Conservation (phyloP, 2,888 invertebrate genomes). For the Nycteola revayana region DNA sequence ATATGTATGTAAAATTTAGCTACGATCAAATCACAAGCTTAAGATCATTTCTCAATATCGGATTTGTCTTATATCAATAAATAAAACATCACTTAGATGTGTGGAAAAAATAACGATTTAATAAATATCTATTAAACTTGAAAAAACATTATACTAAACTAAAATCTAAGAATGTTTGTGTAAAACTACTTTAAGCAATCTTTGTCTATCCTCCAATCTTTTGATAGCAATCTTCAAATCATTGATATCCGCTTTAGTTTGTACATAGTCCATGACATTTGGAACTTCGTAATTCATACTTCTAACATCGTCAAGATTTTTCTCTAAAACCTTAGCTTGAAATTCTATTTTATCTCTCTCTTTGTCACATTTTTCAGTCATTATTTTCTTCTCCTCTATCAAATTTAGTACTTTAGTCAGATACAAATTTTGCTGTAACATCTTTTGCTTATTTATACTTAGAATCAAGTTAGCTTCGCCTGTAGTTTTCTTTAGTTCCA, state of each 20-base stretch:
- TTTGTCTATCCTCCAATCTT: not conserved
- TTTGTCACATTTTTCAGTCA: not conserved
- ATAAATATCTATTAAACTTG: too few relatives aligned
- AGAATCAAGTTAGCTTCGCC: slow-evolving; percentile 81
- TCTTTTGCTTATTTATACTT: slow-evolving; percentile 75
- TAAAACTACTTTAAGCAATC: too few relatives aligned
- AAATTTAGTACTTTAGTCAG: slow-evolving; percentile 56
- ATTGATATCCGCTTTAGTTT: not conserved
- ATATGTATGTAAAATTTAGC: too few relatives aligned
- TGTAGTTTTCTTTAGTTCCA: slow-evolving; percentile 79
- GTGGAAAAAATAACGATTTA: too few relatives aligned
- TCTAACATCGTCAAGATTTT: not conserved
- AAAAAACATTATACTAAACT: too few relatives aligned
- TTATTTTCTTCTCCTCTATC: not conserved
- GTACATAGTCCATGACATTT: not conserved
- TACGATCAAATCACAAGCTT: too few relatives aligned
- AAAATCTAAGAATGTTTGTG: too few relatives aligned
- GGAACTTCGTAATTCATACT: not conserved
- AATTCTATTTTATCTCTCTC: not conserved
- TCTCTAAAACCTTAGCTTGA: not conserved
- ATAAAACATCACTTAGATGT: too few relatives aligned
- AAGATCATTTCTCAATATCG: too few relatives aligned
- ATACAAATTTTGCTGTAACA: slow-evolving; percentile 70
- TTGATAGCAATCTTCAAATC: not conserved
- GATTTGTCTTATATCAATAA: too few relatives aligned